Evolutionary conservation across 35 echinoderm and acorn worm genomes (phyloP).

Genomic region (Heliocidaris tuberculata): DNA sequence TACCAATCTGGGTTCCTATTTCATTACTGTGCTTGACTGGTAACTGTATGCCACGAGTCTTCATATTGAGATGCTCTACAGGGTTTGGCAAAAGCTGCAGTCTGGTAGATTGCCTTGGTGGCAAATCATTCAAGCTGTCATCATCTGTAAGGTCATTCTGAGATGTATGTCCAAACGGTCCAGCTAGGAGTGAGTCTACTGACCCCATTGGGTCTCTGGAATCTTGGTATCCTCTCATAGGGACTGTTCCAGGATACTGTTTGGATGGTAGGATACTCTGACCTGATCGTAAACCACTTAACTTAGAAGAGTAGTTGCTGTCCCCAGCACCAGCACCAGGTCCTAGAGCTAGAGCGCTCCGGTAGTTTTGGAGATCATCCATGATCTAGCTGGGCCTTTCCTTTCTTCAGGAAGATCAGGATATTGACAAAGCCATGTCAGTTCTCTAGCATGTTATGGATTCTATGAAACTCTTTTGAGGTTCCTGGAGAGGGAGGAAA

Average conservation of each 20-base stretch:
- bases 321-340: conserved; percentile 17
- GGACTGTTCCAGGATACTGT: neutral
- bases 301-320: neutral
- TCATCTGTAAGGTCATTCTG: neutral
- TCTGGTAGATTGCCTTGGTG: neutral
- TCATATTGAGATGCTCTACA: conserved; percentile 10
- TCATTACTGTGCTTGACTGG: conserved; percentile 60
- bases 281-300: neutral
- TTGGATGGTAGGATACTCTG: conserved; percentile 33
- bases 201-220: neutral
- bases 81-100: conserved; percentile 18
- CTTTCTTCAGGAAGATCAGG: neutral
- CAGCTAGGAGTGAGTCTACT: conserved; percentile 29
- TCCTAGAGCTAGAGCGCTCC: neutral
- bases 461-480: neutral
- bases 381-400: neutral
- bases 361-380: neutral
- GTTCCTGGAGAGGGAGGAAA: neutral
- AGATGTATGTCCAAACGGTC: neutral
- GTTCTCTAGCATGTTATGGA: neutral
- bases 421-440: neutral
- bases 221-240: conserved; percentile 20
- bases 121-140: conserved; percentile 6
- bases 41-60: conserved; percentile 37
- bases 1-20: conserved; percentile 63